Conservation (phyloP, 2,113 vertebrate genomes). For the Numida meleagris region DNA sequence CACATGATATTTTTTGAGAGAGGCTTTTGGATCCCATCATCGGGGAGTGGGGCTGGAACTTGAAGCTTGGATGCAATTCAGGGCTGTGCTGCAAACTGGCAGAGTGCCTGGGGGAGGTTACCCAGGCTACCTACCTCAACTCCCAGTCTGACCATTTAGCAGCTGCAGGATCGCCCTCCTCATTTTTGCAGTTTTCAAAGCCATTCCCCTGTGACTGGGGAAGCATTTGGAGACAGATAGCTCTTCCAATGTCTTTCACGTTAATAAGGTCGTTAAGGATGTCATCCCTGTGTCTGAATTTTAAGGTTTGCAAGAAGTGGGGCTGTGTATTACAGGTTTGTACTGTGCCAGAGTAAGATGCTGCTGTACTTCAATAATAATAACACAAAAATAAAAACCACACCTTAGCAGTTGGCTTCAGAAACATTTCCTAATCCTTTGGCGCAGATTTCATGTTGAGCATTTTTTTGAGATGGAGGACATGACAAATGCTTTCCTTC, state of each 20-base stretch:
- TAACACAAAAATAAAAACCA: background rate
- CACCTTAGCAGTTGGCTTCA: background rate
- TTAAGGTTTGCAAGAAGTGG: background rate
- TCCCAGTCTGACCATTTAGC: background rate
- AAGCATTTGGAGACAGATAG: background rate
- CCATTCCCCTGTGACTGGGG: background rate
- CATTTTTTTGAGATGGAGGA: background rate
- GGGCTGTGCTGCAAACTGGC: background rate
- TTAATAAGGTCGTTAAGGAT: background rate
- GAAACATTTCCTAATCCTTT: background rate
- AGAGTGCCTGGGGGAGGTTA: background rate
- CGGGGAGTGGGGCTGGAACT: background rate
- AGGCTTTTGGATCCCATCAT: background rate
- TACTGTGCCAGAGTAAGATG: background rate
- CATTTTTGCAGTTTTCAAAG: background rate
- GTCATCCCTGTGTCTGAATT: background rate
- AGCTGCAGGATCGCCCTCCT: background rate
- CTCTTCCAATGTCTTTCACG: background rate
- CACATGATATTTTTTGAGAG: background rate
- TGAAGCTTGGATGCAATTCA: background rate
- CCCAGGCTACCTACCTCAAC: background rate
- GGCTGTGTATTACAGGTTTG: background rate
- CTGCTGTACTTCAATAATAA: background rate
- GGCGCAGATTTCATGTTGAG: background rate
- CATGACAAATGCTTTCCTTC: background rate